Evolutionary conservation across 2,797 vertebrate genomes (phyloP), one percentile per base, ranked within the genome.

Genomic region (Micromesistius poutassou): DNA sequence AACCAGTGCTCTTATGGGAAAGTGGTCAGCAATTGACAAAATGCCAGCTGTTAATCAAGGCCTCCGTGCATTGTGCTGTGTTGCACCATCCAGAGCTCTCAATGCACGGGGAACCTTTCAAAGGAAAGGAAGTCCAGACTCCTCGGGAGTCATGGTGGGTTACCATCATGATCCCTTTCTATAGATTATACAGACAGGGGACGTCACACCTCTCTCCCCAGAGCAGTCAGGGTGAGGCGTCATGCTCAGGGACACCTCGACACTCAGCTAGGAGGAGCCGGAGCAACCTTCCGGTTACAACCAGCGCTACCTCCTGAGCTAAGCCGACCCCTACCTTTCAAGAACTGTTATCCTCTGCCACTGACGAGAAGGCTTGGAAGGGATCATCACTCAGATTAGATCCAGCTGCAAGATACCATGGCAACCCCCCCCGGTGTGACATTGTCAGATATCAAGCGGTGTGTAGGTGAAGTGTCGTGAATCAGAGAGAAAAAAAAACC

Each of bases 301-400:
- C 5, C 33, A 5, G 5, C 33, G 5, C 33, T 35, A 35, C 33
- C 5, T 35, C 33, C 5, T 35, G 33, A 35, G 33, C 5, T 7
- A 35, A 35, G 33, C 33, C 33, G 2, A 35, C 33, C 33, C 33
- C 33, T 35, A 35, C 33, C 33, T 35, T 35, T 35, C 33, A n/a
- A n/a, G 46, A 3, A 19, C 5, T 8, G 55, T 62, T 62, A 62
- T 62, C 5, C n/a, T 62, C 55, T 25, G 10, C n/a, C 55, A 7
- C 55, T 62, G 55, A 38, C 10, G n/a, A 62, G 55, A 62, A 5
- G 50, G 7, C 55, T 62, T n/a, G 55, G 55, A 62, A 62, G 55
- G n/a, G 55, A 62, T 62, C 55, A 62, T 62, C 55, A 62, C 55
- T n/a, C 55, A 62, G 55, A n/a, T 62, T 62, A 62, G 46, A 19